Evolutionary conservation across 2,888 invertebrate species (phyloP).

Genomic region (Nymphalis c-album): DNA sequence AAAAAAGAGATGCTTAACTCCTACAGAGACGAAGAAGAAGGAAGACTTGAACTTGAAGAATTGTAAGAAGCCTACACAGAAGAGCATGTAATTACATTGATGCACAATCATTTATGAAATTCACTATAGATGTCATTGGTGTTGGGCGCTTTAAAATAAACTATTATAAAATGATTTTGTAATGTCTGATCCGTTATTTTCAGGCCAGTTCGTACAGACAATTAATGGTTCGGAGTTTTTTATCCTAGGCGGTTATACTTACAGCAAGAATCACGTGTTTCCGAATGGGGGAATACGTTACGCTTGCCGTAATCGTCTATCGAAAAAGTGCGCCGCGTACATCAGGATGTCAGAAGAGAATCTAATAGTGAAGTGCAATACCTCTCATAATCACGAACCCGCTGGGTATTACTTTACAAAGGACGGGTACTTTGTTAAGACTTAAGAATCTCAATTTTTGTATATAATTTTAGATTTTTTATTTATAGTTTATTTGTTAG

Average conservation of each 20-base stretch:
- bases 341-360: constrained; percentile 45
- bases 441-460: not conserved
- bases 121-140: no score
- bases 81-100: no score
- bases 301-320: constrained; percentile 45
- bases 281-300: constrained; percentile 42
- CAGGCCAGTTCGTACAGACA: constrained; percentile 37
- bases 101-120: no score
- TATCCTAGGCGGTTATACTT: constrained; percentile 46
- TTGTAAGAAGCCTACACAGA: no score
- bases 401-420: constrained; percentile 40
- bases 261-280: constrained; percentile 44
- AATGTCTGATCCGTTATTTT: constrained; percentile 11
- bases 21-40: no score
- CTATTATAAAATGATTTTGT: no score
- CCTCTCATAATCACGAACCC: constrained; percentile 39
- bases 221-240: constrained; percentile 41
- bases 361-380: constrained; percentile 41
- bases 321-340: constrained; percentile 49
- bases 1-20: no score
- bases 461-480: not conserved
- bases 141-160: no score
- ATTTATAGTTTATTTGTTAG: not conserved
- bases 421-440: constrained; percentile 36
- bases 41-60: no score